These are phyloP conservation scores for Dasyornis broadbenti DNA, from an alignment of 2,113 vertebrate species.

Conservation along the genomic window DNA sequence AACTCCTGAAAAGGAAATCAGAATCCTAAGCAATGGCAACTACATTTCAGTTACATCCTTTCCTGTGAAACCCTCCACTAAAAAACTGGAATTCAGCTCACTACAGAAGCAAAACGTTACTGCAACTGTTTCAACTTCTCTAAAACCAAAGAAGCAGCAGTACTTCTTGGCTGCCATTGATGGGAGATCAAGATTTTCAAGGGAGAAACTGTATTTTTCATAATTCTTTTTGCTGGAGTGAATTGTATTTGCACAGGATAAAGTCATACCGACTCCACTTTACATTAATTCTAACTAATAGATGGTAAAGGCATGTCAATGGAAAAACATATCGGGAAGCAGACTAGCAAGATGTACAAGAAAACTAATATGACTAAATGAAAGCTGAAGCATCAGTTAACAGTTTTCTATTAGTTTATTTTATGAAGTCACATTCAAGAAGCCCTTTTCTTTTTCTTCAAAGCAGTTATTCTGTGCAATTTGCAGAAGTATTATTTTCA, in stretches of 20 bases:
- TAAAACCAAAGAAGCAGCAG: not conserved
- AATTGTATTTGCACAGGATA: not conserved
- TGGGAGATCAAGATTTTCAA: not conserved
- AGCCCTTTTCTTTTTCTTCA: not conserved
- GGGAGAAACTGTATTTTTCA: not conserved
- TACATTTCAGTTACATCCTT: not conserved
- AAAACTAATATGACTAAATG: slow-evolving; percentile 47
- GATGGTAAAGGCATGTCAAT: slow-evolving; percentile 30
- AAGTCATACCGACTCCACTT: slow-evolving; percentile 3
- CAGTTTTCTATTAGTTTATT: not conserved
- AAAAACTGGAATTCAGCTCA: not conserved
- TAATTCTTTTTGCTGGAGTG: not conserved
- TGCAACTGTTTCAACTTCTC: not conserved
- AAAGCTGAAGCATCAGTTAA: slow-evolving; percentile 56
- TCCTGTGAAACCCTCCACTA: not conserved
- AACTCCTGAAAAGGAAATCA: not conserved
- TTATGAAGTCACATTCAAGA: not conserved
- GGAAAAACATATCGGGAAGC: slow-evolving; percentile 40
- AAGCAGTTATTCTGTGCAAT: not conserved
- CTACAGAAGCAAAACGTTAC: not conserved
- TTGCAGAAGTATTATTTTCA: not conserved
- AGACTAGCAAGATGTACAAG: slow-evolving; percentile 20
- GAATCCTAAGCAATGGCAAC: not conserved
- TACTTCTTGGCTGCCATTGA: not conserved
- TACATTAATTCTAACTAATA: slow-evolving; percentile 17